Evolutionary conservation across 1,140 invertebrate genomes (phyloP), one percentile per base, ranked within the genome.

Genomic region (Mesaphorura yosii): DNA sequence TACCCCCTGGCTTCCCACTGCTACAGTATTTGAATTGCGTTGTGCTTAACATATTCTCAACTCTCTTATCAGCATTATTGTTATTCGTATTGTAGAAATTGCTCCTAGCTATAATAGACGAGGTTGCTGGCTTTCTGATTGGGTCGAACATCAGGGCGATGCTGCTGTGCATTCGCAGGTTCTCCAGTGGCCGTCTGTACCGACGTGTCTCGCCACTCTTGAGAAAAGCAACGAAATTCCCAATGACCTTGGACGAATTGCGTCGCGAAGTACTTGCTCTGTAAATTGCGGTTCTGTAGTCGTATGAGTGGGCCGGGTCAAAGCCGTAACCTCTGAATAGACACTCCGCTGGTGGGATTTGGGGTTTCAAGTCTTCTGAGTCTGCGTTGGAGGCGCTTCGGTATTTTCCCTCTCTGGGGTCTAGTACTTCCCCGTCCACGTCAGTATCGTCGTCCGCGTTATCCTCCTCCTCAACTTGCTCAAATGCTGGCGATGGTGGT

Each of bases 161-260:
- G 5, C 46, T 4, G 22, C 17, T 31, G 6, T 48, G 2, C 7
- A 4, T n/a, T 14, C 6, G 7, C 7, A 48, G 27, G 22, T 48
- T 48, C 22, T 3, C 19, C 17, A 48, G 37, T 3, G 46, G 46
- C 37, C 17, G 29, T 22, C 37, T 48, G 3, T 31, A 6, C 29
- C 5, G 3, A 12, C 48, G 31, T 7, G 48, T 19, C 6, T 3
- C 5, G 3, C 48, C 48, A 23, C 19, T 23, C 19, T 19, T 19
- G 5, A 23, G 12, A 27, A 50, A 50, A 12, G 48, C 48, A 20
- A 50, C 17, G 23, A 50, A 50, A 20, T 25, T n/a, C 14, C 48
- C 48, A 15, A 34, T 25, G 14, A 17, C 25, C 31, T 3, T 6
- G 10, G 7, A 39, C 7, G 48, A 50, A 22, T 50, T 17, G 15